These are phyloP conservation scores for Melanotaenia boesemani DNA, from an alignment of 2,797 vertebrate species.

Conservation along the genomic window DNA sequence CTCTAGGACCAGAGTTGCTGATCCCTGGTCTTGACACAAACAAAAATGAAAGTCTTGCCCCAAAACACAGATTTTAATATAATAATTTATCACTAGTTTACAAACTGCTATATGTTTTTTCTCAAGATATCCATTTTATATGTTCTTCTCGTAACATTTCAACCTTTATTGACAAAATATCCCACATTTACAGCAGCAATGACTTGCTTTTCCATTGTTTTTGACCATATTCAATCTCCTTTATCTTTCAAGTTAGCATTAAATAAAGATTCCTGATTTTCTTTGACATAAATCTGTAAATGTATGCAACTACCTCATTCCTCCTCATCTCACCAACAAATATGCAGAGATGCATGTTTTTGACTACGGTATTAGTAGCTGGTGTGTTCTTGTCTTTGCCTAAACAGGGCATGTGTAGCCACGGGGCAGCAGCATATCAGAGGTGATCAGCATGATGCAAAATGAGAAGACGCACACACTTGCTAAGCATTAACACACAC, in stretches of 20 bases:
- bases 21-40: too few species aligned
- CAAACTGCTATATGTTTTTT: not conserved
- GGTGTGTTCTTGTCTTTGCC: slow-evolving; percentile 62
- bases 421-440: slow-evolving; percentile 73
- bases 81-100: not conserved
- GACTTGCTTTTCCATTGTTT: not conserved
- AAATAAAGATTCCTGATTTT: not conserved
- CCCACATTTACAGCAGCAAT: not conserved
- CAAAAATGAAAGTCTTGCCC: not conserved
- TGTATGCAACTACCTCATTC: not conserved
- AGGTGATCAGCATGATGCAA: slow-evolving; percentile 70
- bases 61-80: not conserved
- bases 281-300: not conserved
- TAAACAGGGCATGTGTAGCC: slow-evolving; percentile 71
- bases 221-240: not conserved
- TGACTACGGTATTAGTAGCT: slow-evolving; percentile 51
- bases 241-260: not conserved
- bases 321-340: not conserved
- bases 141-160: not conserved
- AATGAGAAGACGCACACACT: slow-evolving; percentile 50
- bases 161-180: not conserved
- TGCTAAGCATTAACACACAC: slow-evolving; percentile 19
- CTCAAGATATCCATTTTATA: not conserved
- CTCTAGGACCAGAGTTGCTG: too few species aligned
- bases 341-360: slow-evolving; percentile 37